Conservation (phyloP, 1,140 invertebrate genomes). For the Lucilia cuprina region DNA sequence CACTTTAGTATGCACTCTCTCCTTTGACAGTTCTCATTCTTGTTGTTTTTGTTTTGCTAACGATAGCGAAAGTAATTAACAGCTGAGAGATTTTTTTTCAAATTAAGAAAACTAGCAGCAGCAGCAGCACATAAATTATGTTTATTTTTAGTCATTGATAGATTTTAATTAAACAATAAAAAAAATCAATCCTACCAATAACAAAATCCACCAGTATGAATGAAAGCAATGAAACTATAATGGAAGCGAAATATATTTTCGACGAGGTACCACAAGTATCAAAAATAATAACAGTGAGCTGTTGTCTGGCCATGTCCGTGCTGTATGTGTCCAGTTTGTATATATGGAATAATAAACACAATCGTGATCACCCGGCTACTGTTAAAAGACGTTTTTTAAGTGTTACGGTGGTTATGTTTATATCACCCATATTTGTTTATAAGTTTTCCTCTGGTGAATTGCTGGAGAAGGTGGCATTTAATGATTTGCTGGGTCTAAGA, state of each 20-base stretch:
- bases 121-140: not conserved
- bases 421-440: constrained; percentile 80
- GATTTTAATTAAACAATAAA: not conserved
- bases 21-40: not conserved
- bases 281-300: constrained; percentile 62
- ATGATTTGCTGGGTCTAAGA: constrained; percentile 79
- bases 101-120: not conserved
- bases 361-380: constrained; percentile 85
- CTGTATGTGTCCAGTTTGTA: constrained; percentile 84
- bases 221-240: constrained; percentile 27
- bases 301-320: constrained; percentile 76
- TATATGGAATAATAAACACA: constrained; percentile 77
- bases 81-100: not conserved
- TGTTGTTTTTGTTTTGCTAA: not conserved
- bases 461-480: constrained; percentile 70
- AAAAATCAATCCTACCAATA: too few relatives aligned
- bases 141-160: not conserved
- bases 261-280: constrained; percentile 48
- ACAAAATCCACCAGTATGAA: constrained; percentile 11
- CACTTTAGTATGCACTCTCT: not conserved
- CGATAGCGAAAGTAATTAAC: not conserved
- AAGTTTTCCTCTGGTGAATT: constrained; percentile 70
- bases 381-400: constrained; percentile 89
- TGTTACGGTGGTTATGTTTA: constrained; percentile 79
- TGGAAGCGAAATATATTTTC: constrained; percentile 9